Evolutionary conservation across 2,113 vertebrate genomes (phyloP), one percentile per base, ranked within the genome.

Genomic region (Lophura nycthemera): DNA sequence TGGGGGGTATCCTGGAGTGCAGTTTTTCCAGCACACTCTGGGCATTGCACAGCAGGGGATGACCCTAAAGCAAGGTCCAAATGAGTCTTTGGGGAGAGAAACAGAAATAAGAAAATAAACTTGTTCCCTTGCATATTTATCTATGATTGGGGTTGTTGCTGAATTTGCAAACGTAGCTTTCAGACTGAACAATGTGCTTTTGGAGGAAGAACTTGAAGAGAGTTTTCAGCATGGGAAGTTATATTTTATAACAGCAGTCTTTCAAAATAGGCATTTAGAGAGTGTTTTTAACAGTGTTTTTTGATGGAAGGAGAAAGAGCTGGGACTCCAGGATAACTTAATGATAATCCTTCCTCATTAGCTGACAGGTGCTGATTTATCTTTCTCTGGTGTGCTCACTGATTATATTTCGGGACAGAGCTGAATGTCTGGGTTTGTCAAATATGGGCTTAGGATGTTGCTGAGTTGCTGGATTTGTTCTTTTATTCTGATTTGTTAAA

Each of bases 311-410:
- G 43, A 83, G 72, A 60, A 92, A 52, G 78, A 74, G 54, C 43
- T 43, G 64, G 67, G 79, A 67, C 60, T 92, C 17, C 45, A 43
- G 21, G 36, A 83, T 83, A 90, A 90, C 67, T 36, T 94, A 78
- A 92, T 88, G 47, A 92, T 84, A 86, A 91, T n/a, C 16, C 30
- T 91, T 90, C 60, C 61, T 88, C 19, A 57, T 86, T 91, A 83
- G 69, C 38, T 95, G 79, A 40, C 89, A 94, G 90, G 79, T 93
- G 70, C 65, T 57, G 90, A 78, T 96, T 92, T 96, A 60, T 94
- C 54, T 63, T 76, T 63, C 83, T 81, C 70, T 87, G n/a, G 8
- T 91, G 40, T 30, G 32, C 63, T 78, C 75, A 57, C 48, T 71
- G 52, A 67, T 77, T 79, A 11, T 92, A 88, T 88, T 91, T 81